phyloP scores from a whole-genome alignment of 1,140 invertebrate species.

The Lepidostoma basale region DNA sequence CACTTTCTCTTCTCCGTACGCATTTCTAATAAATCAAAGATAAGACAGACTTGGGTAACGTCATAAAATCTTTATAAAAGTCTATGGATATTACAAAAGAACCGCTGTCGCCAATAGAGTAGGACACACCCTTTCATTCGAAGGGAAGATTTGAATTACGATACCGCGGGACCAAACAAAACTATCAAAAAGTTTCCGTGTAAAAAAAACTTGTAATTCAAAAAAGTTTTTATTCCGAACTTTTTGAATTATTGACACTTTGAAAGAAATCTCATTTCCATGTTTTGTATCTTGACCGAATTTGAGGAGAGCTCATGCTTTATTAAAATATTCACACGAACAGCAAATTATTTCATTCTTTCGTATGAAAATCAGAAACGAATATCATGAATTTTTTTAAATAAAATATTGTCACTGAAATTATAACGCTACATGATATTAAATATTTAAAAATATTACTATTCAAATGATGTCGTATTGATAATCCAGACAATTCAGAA shows the following conservation, averaged over 20 bases:
- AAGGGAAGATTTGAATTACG: conserved; percentile 17
- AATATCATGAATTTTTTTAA: no score
- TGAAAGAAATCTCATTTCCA: conserved; percentile 28
- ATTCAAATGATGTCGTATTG: no score
- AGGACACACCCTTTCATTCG: conserved; percentile 12
- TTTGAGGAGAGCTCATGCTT: conserved; percentile 5
- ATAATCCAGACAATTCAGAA: no score
- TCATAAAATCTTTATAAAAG: neutral
- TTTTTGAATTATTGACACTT: conserved; percentile 39
- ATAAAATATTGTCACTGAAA: no score
- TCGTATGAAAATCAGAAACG: no score
- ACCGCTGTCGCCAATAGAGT: conserved; percentile 1
- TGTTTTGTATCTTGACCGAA: conserved; percentile 17
- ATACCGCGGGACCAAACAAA: conserved; percentile 18
- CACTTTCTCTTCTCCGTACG: no score
- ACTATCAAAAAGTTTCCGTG: conserved; percentile 12
- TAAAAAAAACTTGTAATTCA: conserved; percentile 38
- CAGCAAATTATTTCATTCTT: no score
- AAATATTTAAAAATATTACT: no score
- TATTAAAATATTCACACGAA: conserved; percentile 2
- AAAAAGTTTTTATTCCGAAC: conserved; percentile 35
- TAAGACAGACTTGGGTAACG: neutral
- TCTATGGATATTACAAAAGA: neutral
- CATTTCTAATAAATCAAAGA: neutral
- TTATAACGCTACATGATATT: no score